A percentile compares a stretch with the other conserved stretches of the same genome.
Conservation (phyloP, 2,888 invertebrate species). For the Galeruca laticollis region DNA sequence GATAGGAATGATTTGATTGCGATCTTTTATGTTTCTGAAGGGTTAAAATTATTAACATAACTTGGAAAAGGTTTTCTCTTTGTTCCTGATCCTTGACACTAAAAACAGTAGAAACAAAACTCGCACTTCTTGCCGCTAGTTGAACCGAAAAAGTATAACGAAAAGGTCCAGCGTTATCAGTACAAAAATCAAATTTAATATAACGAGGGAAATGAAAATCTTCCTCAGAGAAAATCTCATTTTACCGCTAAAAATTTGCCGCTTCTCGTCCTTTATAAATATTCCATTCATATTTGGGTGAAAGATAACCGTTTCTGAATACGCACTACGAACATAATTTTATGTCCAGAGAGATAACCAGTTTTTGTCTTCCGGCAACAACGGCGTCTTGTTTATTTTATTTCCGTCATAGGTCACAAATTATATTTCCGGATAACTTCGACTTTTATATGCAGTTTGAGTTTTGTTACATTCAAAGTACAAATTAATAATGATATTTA, state of each 20-base stretch:
- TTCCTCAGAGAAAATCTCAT: constrained; percentile 22
- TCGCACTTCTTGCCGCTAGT: constrained; percentile 3
- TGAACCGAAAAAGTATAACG: constrained; percentile 15
- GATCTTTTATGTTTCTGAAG: neutral
- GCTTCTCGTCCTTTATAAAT: constrained; percentile 27
- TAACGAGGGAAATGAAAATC: constrained; percentile 27
- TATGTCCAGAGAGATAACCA: constrained; percentile 22
- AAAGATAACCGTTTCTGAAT: constrained; percentile 23
- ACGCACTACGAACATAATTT: constrained; percentile 20
- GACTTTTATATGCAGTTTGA: too few species aligned
- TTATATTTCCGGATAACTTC: neutral
- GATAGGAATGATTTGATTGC: neutral
- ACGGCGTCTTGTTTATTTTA: constrained; percentile 15
- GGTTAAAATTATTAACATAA: neutral
- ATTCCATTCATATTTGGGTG: constrained; percentile 23
- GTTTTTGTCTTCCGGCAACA: neutral
- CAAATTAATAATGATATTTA: too few species aligned
- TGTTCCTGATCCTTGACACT: neutral
- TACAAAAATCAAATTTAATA: constrained; percentile 31
- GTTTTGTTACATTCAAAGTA: too few species aligned
- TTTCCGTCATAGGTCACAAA: neutral
- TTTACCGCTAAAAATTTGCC: constrained; percentile 22
- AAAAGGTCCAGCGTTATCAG: constrained; percentile 20
- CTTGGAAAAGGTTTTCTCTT: neutral
- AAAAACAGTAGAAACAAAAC: neutral